Percentiles rank a stretch among this genome's conserved stretches.
phyloP scores from a whole-genome alignment of 35 echinoderm and acorn worm genomes.

The Ptychodera flava region DNA sequence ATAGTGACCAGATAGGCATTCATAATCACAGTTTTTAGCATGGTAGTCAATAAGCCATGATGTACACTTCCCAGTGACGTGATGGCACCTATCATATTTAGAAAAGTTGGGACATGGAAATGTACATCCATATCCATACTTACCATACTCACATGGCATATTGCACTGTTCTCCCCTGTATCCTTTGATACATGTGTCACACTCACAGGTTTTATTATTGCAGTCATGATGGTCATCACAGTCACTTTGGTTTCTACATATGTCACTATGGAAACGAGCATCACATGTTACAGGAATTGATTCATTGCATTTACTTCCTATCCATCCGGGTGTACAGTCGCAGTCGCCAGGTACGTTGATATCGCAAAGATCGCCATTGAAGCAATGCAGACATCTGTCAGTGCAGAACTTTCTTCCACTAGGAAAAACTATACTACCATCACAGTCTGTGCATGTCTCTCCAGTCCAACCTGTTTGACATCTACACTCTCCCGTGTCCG shows the following conservation, averaged over 20 bases:
- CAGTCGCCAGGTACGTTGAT: neutral
- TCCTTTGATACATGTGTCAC: neutral
- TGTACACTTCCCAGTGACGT: neutral
- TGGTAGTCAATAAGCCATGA: neutral
- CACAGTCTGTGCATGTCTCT: neutral
- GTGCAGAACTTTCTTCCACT: neutral
- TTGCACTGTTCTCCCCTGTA: neutral
- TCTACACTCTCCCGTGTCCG: neutral
- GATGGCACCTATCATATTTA: neutral
- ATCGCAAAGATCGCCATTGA: neutral
- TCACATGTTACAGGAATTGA: neutral
- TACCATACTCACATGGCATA: neutral
- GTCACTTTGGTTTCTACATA: neutral
- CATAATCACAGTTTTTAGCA: neutral
- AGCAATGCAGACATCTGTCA: neutral
- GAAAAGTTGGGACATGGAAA: neutral
- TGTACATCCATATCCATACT: neutral
- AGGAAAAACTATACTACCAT: neutral
- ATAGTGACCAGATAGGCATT: neutral
- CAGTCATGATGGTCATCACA: neutral
- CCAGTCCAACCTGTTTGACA: neutral
- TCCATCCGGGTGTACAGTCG: neutral
- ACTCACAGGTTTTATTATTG: neutral
- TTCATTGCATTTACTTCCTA: neutral
- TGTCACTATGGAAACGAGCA: neutral